Evolutionary conservation across 2,888 invertebrate species (phyloP).

Genomic region (Alloscopus bannaensis): DNA sequence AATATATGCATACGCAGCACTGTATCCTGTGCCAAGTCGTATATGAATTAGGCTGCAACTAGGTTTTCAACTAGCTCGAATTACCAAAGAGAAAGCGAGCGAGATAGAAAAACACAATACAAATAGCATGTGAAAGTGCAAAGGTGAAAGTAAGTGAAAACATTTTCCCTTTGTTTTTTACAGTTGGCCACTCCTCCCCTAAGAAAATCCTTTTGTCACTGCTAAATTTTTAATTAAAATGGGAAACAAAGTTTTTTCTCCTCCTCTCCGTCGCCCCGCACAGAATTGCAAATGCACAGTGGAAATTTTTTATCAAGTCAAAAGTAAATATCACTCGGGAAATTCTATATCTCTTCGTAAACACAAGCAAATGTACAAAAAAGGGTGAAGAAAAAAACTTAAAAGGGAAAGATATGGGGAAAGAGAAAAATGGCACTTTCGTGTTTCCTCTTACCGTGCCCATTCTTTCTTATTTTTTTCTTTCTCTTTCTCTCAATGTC

Average conservation of each 20-base stretch:
- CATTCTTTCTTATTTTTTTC: not conserved
- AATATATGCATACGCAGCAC: no score
- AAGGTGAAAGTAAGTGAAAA: not conserved
- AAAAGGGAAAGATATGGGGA: no score
- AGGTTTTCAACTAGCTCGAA: no score
- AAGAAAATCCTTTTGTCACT: not conserved
- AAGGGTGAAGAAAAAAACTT: not conserved
- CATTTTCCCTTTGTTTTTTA: not conserved
- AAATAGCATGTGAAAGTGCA: not conserved
- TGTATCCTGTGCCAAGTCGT: no score
- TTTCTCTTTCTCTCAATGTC: not conserved
- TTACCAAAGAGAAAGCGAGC: no score
- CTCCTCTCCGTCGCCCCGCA: no score
- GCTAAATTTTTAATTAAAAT: slow-evolving; percentile 15
- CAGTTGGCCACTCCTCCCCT: no score
- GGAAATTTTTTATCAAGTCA: slow-evolving; percentile 6
- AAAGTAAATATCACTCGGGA: slow-evolving; percentile 6
- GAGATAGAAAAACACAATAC: no score
- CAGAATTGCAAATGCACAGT: no score
- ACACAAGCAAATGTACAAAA: slow-evolving; percentile 11
- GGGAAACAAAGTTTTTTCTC: not conserved
- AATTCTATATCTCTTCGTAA: slow-evolving; percentile 1
- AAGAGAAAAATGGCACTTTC: not conserved
- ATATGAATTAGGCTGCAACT: no score
- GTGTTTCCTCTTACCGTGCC: not conserved